Evolutionary conservation across 35 echinoderm and acorn worm species (phyloP).

Genomic region (Anneissia japonica): DNA sequence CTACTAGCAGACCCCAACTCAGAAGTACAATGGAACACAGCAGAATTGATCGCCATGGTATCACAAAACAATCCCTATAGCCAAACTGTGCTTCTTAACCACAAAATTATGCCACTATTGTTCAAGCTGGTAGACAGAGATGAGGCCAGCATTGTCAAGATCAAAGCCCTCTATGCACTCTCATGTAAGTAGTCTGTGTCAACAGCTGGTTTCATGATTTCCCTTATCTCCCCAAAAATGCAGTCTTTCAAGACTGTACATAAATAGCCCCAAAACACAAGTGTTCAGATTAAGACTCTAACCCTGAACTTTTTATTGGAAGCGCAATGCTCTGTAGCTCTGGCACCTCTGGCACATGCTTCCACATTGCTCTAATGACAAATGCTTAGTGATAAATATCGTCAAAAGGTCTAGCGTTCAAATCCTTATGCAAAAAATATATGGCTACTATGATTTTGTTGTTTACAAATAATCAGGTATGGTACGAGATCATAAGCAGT

Average conservation of each 20-base stretch:
- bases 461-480: conserved; percentile 42
- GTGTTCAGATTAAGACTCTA: neutral
- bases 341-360: neutral
- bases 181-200: conserved; percentile 71
- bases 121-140: conserved; percentile 60
- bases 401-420: too few species aligned
- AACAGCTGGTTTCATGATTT: neutral
- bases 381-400: too few species aligned
- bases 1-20: conserved; percentile 51
- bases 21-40: conserved; percentile 76
- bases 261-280: neutral
- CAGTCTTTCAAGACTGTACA: neutral
- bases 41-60: conserved; percentile 56
- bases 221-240: neutral
- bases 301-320: neutral
- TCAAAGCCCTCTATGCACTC: conserved; percentile 85
- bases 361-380: neutral
- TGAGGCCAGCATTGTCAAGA: conserved; percentile 27
- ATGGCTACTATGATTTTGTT: too few species aligned
- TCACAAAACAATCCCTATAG: conserved; percentile 74
- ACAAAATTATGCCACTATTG: conserved; percentile 37
- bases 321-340: neutral
- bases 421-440: too few species aligned
- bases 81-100: conserved; percentile 48
- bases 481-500: conserved; percentile 47